Evolutionary conservation across 2,113 vertebrate species (phyloP), one percentile per base, ranked within the genome.

Genomic region (Pterocles orientalis): DNA sequence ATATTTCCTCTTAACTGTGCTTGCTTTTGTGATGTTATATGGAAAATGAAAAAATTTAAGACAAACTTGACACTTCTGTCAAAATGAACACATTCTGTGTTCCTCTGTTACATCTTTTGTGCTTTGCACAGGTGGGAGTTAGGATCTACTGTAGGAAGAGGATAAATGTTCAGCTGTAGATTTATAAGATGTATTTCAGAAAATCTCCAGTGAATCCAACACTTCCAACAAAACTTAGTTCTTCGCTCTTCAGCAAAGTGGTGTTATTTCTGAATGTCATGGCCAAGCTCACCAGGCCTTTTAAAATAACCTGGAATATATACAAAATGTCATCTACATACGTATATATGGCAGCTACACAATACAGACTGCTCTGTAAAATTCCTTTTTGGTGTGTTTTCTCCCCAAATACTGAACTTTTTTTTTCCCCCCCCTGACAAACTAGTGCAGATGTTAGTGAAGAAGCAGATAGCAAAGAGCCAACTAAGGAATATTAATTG

Each of bases 381-480:
- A 76, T 45, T 75, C 60, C 25, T 91, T 93, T 93, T 85, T 89
- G 80, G 93, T 86, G 34, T 31, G 34, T 48, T 72, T 82, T 89
- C 65, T 82, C 45, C 69, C 33, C 65, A 81, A 4, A 95, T 53
- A 60, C n/a, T 82, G 87, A 48, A 5, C 5, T 62, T 84, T 51
- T 3, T 20, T 56, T 84, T 72, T 48, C 73, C 6, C 6, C 6
- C 12, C 41, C 43, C 26, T 77, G 34, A 48, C 41, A 25, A 64
- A 43, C 43, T 88, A 91, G 83, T 91, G 94, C 80, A 93, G 76
- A 77, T 82, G 84, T 86, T 68, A 83, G 72, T 91, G 66, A 96
- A 95, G 60, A 61, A 89, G 61, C 12, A 95, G 64, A 50, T 62
- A 83, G 82, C 47, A 92, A 92, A 94, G 41, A 65, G 31, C 10